Percentiles rank a stretch among this genome's conserved stretches.
These are phyloP conservation scores for Chaunax sp. DNA, from an alignment of 2,797 vertebrate species.

Conservation along the genomic window DNA sequence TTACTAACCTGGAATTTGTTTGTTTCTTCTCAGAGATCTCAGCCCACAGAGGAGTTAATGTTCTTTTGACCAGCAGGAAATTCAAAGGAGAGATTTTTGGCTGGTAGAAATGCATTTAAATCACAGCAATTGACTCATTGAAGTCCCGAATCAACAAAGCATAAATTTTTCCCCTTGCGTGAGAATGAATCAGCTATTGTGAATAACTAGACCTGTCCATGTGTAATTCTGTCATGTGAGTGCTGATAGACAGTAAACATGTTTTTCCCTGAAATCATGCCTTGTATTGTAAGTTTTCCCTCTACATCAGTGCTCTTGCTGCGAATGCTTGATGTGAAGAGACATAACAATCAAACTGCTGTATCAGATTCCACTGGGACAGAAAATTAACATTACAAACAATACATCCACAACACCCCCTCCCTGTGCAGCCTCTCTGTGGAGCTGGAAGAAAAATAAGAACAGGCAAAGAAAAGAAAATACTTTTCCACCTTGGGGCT, in stretches of 20 bases:
- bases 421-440: conserved; percentile 44
- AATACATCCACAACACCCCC: conserved; percentile 55
- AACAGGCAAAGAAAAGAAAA: conserved; percentile 40
- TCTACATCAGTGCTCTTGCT: conserved; percentile 39
- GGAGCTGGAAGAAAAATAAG: conserved; percentile 51
- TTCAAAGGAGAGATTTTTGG: conserved; percentile 12
- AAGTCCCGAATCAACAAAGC: not conserved
- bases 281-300: conserved; percentile 7
- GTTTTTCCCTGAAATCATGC: conserved; percentile 37
- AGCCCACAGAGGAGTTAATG: not conserved
- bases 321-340: conserved; percentile 54
- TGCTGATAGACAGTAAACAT: conserved; percentile 22
- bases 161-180: not conserved
- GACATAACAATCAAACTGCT: conserved; percentile 66
- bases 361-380: conserved; percentile 64
- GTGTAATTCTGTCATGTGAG: conserved; percentile 18
- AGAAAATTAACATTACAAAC: conserved; percentile 78
- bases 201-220: conserved; percentile 22
- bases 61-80: conserved; percentile 8
- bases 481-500: conserved; percentile 61
- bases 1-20: conserved; percentile 40
- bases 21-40: conserved; percentile 28
- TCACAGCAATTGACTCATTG: conserved; percentile 22
- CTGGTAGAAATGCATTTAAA: conserved; percentile 1
- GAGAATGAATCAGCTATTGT: conserved; percentile 3